Percentiles rank a stretch among this genome's conserved stretches.
Evolutionary conservation across 2,797 vertebrate species (phyloP).

Genomic region (Leptatherina wallacei): DNA sequence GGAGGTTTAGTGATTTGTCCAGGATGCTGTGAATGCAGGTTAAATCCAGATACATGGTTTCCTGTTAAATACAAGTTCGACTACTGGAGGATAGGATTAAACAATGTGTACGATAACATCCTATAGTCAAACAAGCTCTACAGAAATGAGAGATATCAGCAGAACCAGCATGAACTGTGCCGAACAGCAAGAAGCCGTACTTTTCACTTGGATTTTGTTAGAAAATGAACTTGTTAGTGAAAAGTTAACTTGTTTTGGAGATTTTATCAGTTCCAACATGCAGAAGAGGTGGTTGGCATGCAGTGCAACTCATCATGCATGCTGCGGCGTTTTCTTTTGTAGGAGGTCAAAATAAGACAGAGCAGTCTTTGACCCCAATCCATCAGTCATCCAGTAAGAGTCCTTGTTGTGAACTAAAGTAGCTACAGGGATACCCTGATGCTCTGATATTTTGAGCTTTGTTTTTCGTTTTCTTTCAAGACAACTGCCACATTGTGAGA

Average conservation of each 20-base stretch:
- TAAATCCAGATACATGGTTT: neutral
- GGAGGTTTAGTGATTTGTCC: neutral
- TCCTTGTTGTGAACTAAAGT: neutral
- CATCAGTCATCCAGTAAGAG: neutral
- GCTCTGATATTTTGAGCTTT: conserved; percentile 11
- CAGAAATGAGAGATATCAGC: conserved; percentile 5
- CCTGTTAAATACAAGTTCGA: neutral
- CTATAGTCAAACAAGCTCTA: neutral
- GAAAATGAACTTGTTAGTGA: conserved; percentile 50
- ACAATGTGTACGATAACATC: neutral
- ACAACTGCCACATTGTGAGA: neutral
- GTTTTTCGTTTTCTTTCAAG: conserved; percentile 4
- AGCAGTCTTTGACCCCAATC: conserved; percentile 5
- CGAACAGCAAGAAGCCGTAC: conserved; percentile 42
- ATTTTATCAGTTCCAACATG: conserved; percentile 54
- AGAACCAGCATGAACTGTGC: neutral
- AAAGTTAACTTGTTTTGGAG: conserved; percentile 9
- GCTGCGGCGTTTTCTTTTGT: neutral
- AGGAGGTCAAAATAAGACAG: neutral
- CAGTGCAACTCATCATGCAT: neutral
- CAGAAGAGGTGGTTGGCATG: conserved; percentile 43
- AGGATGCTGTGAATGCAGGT: neutral
- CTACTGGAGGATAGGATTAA: neutral
- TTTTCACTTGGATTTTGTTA: conserved; percentile 29
- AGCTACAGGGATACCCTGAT: conserved; percentile 5